phyloP scores from a whole-genome alignment of 1,140 invertebrate genomes.

The Matsumurasca onukii region DNA sequence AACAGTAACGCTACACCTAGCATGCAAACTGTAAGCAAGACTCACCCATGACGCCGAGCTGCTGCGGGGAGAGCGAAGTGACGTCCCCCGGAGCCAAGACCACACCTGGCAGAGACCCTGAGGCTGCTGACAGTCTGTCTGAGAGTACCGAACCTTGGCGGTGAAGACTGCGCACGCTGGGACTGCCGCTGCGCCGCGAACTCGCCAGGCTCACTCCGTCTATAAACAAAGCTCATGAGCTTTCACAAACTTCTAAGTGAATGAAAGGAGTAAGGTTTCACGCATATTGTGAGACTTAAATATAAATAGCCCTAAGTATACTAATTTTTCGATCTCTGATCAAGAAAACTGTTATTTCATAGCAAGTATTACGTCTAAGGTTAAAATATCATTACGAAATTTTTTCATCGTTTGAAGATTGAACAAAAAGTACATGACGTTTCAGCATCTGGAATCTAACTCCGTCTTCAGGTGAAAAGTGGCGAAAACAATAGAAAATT shows the following conservation, averaged over 20 bases:
- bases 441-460: too few species aligned
- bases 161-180: conserved; percentile 33
- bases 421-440: too few species aligned
- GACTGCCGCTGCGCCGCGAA: conserved; percentile 27
- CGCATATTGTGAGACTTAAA: background rate
- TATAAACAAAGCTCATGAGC: conserved; percentile 1
- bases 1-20: too few species aligned
- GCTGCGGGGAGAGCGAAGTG: conserved; percentile 35
- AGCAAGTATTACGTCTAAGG: background rate
- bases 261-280: background rate
- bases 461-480: too few species aligned
- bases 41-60: conserved; percentile 42
- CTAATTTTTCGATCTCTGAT: too few species aligned
- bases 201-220: conserved; percentile 20
- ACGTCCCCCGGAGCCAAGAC: conserved; percentile 23
- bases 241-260: background rate
- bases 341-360: background rate
- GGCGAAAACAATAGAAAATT: too few species aligned
- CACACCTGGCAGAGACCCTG: conserved; percentile 25
- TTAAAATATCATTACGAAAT: background rate
- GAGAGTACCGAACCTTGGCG: conserved; percentile 35
- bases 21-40: too few species aligned
- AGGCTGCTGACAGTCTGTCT: conserved; percentile 31
- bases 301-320: too few species aligned
- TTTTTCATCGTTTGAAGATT: background rate